phyloP scores from a whole-genome alignment of 1,140 invertebrate genomes.

The Philopotamus ludificatus region DNA sequence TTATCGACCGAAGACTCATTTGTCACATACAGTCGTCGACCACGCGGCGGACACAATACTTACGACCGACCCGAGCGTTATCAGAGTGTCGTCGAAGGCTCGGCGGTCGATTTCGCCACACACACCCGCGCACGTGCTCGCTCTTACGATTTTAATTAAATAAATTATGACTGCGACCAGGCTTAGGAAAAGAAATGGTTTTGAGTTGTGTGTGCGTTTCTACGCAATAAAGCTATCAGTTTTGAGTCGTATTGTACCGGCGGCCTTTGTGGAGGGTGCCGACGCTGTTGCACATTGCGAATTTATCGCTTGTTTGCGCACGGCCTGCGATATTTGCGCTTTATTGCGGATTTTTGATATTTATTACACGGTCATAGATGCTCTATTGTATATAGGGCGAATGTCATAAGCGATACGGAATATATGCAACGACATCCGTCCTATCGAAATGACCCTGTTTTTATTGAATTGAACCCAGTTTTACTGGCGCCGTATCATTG shows the following conservation, averaged over 20 bases:
- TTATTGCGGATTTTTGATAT: no score
- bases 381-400: not conserved
- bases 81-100: not conserved
- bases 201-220: no score
- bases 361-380: no score
- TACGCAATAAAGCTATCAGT: not conserved
- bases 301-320: no score
- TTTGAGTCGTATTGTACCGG: not conserved
- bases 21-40: no score
- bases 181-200: no score
- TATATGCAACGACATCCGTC: no score
- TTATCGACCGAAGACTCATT: conserved; percentile 7
- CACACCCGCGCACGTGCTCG: conserved; percentile 28
- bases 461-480: no score
- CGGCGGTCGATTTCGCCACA: not conserved
- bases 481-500: no score
- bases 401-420: not conserved
- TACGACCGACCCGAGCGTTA: conserved; percentile 15
- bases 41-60: conserved; percentile 3
- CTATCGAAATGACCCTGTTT: no score
- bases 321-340: no score
- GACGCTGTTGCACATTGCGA: not conserved
- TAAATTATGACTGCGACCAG: no score
- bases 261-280: conserved; percentile 1
- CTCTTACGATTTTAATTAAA: conserved; percentile 34